Conservation (phyloP, 2,888 invertebrate species). For the Rugalucina vietnamica region DNA sequence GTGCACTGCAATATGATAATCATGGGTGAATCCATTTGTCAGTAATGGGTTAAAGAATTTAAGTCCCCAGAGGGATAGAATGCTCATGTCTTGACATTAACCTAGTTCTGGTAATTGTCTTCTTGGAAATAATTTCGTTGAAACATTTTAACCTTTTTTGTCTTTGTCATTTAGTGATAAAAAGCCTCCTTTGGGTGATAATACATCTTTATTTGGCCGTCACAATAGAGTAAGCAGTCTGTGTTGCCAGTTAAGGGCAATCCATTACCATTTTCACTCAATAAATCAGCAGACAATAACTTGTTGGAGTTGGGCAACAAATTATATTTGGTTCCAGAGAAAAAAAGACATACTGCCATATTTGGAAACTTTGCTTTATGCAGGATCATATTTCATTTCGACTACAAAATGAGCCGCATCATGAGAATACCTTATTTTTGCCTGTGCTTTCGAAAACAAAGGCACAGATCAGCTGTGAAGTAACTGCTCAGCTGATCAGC, state of each 20-base stretch:
- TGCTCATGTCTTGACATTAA: too few species aligned
- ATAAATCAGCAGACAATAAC: constrained; percentile 6
- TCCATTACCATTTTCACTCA: background rate
- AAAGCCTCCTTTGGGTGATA: background rate
- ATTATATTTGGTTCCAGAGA: background rate
- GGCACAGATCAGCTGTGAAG: too few species aligned
- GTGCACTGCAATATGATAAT: too few species aligned
- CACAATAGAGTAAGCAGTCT: background rate
- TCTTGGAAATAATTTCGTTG: background rate
- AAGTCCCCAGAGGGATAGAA: too few species aligned
- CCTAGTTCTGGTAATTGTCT: too few species aligned
- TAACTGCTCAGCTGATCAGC: too few species aligned
- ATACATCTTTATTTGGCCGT: background rate
- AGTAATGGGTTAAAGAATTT: too few species aligned
- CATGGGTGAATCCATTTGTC: too few species aligned
- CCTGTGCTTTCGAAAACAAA: too few species aligned
- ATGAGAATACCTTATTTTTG: too few species aligned
- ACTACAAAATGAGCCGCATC: too few species aligned
- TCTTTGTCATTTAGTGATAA: background rate
- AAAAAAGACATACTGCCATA: background rate
- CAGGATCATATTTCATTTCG: too few species aligned
- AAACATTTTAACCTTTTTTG: constrained; percentile 4
- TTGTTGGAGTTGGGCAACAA: background rate
- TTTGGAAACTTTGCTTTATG: background rate
- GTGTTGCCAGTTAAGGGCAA: background rate